Evolutionary conservation across 2,888 invertebrate genomes (phyloP).

Genomic region (Dolomedes plantarius): DNA sequence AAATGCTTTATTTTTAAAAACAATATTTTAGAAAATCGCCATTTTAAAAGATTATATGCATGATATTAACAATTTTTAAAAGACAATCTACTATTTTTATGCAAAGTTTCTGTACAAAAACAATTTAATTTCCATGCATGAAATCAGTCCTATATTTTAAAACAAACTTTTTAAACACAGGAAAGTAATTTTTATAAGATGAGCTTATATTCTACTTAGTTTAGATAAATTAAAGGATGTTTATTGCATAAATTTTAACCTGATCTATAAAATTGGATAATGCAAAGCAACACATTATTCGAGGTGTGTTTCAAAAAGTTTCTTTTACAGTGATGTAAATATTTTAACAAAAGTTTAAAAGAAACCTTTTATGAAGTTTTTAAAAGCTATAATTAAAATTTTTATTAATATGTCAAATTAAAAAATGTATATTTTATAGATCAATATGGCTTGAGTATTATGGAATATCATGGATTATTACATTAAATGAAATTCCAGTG

Average conservation of each 20-base stretch:
- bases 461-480: too few relatives aligned
- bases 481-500: too few relatives aligned
- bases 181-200: background rate
- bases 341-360: constrained; percentile 16
- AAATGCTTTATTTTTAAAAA: background rate
- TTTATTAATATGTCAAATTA: too few relatives aligned
- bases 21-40: background rate
- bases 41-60: background rate
- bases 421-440: too few relatives aligned
- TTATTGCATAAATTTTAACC: background rate
- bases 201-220: constrained; percentile 1
- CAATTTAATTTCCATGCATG: background rate
- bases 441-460: too few relatives aligned
- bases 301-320: constrained; percentile 1
- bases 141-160: background rate
- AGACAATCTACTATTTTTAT: constrained; percentile 14
- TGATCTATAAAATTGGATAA: too few relatives aligned
- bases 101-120: background rate
- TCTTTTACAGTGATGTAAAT: constrained; percentile 11
- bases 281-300: too few relatives aligned
- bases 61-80: background rate
- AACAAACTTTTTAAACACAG: background rate
- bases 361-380: constrained; percentile 14
- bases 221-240: background rate
- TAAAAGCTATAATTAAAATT: constrained; percentile 36